Base-by-base conservation (phyloP, 2,797 vertebrate genomes). In the Sparidentex hasta region DNA sequence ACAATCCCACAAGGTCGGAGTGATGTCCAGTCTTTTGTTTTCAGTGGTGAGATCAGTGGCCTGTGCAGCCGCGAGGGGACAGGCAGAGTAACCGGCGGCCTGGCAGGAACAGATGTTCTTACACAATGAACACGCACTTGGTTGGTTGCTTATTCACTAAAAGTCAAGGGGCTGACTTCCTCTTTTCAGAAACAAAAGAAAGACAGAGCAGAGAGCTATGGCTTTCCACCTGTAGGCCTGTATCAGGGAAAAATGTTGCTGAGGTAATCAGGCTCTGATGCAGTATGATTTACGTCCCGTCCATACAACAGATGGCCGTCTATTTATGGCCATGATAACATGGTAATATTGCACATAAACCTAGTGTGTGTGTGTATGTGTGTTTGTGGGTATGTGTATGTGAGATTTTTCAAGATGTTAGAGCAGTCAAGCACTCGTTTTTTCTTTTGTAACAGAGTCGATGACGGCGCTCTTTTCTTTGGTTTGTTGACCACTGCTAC, bases 21-120 rank as follows among this genome's bases (percentile, higher is more conserved):
- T 50, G 80, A 87, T 92, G 88, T 90, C 93, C 92, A 90, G 72
- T 76, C 89, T 87, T 93, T 93, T 93, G 91, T 93, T 93, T 93
- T 89, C 87, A 41, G 84, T 50, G 85, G 90, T 91, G 88, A 88
- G 92, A 89, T 91, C 83, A 78, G 90, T 84, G 86, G 87, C 83
- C 88, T 83, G 81, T 54, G 70, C 78, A 86, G 80, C 80, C 76
- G 23, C 68, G 51, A 85, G 83, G 75, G 78, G 85, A 88, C 78
- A 84, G 43, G 71, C 84, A 78, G 84, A 82, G 78, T 81, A 76
- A 82, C 63, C 59, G 86, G 80, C n/a, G 68, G 83, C 78, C 78
- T 86, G 83, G 88, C 90, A 90, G 88, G 88, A 93, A 90, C 91
- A 93, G 90, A 93, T 93, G 90, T 90, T 91, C 84, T 76, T 33